phyloP scores from a whole-genome alignment of 2,113 vertebrate species.

The human region GRCh38 chr22:32716001-32716500 shows the following conservation, averaged over 20 bases:
- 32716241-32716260: neutral
- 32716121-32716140: rapidly evolving
- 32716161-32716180: neutral
- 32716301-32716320: neutral
- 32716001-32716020: neutral
- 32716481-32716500: neutral
- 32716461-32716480: too few relatives aligned
- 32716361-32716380: neutral
- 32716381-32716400: neutral
- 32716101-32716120: rapidly evolving
- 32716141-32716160: neutral
- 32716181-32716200: neutral
- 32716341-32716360: neutral
- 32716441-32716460: neutral
- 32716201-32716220: neutral
- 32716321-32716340: neutral
- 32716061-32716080: rapidly evolving
- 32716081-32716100: neutral
- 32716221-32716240: neutral
- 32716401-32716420: neutral
- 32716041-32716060: neutral
- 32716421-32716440: neutral
- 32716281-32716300: neutral
- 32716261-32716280: neutral
- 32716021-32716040: rapidly evolving